phyloP scores from a whole-genome alignment of 2,888 invertebrate genomes.

The Hololepta plana region DNA sequence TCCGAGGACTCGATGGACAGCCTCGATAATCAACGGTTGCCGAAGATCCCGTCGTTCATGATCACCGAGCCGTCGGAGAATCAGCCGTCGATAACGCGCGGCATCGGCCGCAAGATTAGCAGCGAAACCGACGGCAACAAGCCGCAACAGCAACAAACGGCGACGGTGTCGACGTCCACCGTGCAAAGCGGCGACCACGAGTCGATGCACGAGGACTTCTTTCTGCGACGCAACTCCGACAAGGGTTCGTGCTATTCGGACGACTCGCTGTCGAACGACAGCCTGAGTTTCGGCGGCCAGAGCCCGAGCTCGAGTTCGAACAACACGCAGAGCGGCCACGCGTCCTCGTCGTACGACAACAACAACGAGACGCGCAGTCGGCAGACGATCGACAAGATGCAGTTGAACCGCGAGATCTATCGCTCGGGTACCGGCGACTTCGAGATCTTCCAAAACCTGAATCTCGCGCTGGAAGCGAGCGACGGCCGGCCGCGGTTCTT shows the following conservation, averaged over 20 bases:
- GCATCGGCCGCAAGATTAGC: slow-evolving; percentile 40
- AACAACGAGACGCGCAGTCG: slow-evolving; percentile 19
- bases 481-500: slow-evolving; percentile 9
- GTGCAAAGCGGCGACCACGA: slow-evolving; percentile 10
- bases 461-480: slow-evolving; percentile 11
- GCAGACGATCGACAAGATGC: slow-evolving; percentile 19
- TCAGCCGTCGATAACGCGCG: slow-evolving; percentile 64
- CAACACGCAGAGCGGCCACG: slow-evolving; percentile 23
- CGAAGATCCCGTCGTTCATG: slow-evolving; percentile 34
- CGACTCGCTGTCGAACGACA: slow-evolving; percentile 53
- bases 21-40: slow-evolving; percentile 35
- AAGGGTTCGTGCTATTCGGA: slow-evolving; percentile 54
- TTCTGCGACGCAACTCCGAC: slow-evolving; percentile 45
- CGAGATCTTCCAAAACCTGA: slow-evolving; percentile 22
- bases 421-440: slow-evolving; percentile 20
- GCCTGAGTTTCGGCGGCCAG: slow-evolving; percentile 24
- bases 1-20: slow-evolving; percentile 56
- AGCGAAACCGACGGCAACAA: slow-evolving; percentile 35
- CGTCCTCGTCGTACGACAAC: slow-evolving; percentile 12
- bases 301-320: slow-evolving; percentile 26
- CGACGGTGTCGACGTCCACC: too few relatives aligned
- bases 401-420: slow-evolving; percentile 20
- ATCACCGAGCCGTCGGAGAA: slow-evolving; percentile 58
- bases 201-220: slow-evolving; percentile 26
- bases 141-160: slow-evolving; percentile 1